Conservation (phyloP, 2,888 invertebrate genomes). For the Agrotis segetum region DNA sequence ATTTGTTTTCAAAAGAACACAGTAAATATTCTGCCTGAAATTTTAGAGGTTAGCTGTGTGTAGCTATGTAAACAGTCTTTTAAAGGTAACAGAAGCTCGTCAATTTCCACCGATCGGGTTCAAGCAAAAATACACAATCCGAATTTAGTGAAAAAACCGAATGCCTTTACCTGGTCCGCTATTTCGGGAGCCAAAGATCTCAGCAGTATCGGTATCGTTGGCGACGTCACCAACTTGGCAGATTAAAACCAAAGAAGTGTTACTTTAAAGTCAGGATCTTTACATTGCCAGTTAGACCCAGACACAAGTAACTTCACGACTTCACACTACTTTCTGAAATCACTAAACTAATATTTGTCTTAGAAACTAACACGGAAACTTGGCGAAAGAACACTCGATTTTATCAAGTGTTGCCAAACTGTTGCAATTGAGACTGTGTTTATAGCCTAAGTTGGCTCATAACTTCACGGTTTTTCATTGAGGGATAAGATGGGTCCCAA, state of each 20-base stretch:
- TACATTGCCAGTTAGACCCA: background rate
- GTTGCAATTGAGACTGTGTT: slow-evolving; percentile 65
- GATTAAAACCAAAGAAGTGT: background rate
- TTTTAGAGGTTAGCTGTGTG: too few species aligned
- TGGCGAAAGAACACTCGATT: slow-evolving; percentile 59
- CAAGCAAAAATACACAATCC: too few species aligned
- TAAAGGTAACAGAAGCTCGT: too few species aligned
- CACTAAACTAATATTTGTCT: slow-evolving; percentile 47
- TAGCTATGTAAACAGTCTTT: too few species aligned
- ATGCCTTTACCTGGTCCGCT: too few species aligned
- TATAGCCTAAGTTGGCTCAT: slow-evolving; percentile 59
- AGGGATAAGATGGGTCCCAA: slow-evolving; percentile 37
- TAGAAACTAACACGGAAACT: slow-evolving; percentile 47
- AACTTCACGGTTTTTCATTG: slow-evolving; percentile 55
- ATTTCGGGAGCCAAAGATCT: too few species aligned
- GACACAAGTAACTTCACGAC: slow-evolving; percentile 24
- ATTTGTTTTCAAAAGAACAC: too few species aligned
- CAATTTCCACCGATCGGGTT: too few species aligned
- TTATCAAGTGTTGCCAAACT: slow-evolving; percentile 63
- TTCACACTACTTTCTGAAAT: slow-evolving; percentile 35
- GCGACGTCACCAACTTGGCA: too few species aligned
- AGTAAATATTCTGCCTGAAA: too few species aligned
- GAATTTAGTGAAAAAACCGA: too few species aligned
- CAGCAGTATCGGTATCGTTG: too few species aligned
- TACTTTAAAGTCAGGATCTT: background rate